Evolutionary conservation across 2,888 invertebrate species (phyloP).

Genomic region (Apamea sordens): DNA sequence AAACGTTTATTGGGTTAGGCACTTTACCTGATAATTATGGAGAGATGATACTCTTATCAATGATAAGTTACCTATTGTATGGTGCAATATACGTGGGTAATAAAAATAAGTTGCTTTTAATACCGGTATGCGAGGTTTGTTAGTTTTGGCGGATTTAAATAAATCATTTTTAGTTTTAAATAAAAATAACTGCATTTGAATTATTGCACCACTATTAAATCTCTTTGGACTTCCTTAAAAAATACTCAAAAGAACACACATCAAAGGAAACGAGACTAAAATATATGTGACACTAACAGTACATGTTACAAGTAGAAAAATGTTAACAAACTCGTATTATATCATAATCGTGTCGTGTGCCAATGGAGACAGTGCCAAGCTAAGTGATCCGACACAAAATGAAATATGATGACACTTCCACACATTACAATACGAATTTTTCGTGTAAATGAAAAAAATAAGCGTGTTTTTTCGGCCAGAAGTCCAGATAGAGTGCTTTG

Average conservation of each 20-base stretch:
- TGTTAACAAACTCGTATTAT: constrained; percentile 25
- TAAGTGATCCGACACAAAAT: constrained; percentile 89
- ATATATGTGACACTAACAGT: constrained; percentile 28
- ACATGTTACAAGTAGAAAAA: constrained; percentile 20
- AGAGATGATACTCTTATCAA: neutral
- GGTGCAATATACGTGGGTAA: neutral
- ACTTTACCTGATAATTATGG: neutral
- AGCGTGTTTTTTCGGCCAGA: constrained; percentile 65
- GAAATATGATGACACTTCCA: constrained; percentile 90
- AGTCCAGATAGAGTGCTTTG: constrained; percentile 45
- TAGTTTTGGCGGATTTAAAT: neutral
- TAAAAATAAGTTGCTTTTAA: neutral
- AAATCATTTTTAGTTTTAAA: neutral
- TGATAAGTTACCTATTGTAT: neutral
- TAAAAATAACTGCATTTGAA: neutral
- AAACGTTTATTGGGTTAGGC: too few relatives aligned
- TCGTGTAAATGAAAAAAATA: constrained; percentile 83
- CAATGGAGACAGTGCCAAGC: constrained; percentile 80
- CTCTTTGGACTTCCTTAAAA: neutral
- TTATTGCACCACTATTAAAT: neutral
- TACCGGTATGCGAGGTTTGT: too few relatives aligned
- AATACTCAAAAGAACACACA: constrained; percentile 9
- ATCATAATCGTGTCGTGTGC: constrained; percentile 50
- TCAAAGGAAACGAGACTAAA: constrained; percentile 29
- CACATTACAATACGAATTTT: constrained; percentile 89